phyloP scores from a whole-genome alignment of 2,797 vertebrate genomes.

The Dendrocincla fuliginosa region DNA sequence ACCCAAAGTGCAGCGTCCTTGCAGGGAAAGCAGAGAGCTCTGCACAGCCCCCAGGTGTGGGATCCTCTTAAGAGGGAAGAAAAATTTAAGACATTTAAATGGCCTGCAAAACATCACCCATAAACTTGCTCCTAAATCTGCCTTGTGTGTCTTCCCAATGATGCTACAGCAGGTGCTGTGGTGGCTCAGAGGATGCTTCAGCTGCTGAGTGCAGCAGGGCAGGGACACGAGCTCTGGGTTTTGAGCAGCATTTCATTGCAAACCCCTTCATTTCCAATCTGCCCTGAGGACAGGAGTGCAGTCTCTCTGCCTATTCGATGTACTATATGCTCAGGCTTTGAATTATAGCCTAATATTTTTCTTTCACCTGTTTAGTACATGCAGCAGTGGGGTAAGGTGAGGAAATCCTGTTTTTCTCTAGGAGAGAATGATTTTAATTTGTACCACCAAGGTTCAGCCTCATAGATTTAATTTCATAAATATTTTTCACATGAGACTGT shows the following conservation, averaged over 20 bases:
- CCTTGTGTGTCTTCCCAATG: background rate
- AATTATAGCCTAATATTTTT: background rate
- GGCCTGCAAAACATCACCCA: background rate
- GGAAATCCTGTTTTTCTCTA: background rate
- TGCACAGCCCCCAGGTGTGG: background rate
- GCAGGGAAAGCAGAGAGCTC: background rate
- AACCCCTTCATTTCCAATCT: background rate
- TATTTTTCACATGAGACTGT: background rate
- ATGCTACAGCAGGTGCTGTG: background rate
- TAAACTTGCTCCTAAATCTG: background rate
- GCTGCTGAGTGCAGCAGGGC: background rate
- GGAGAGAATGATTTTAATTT: background rate
- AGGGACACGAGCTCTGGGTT: background rate
- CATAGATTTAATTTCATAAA: background rate
- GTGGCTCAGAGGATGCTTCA: background rate
- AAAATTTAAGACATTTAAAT: background rate
- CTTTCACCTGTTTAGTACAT: background rate
- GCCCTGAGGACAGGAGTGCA: background rate
- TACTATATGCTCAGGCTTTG: background rate
- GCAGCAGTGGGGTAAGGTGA: background rate
- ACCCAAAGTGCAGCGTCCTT: accelerated
- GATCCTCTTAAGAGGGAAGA: background rate
- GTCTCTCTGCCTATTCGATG: background rate
- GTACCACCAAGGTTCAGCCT: background rate
- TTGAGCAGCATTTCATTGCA: background rate